These are phyloP conservation scores for Drosophila ficusphila DNA, from an alignment of 1,140 invertebrate species.

Conservation along the genomic window DNA sequence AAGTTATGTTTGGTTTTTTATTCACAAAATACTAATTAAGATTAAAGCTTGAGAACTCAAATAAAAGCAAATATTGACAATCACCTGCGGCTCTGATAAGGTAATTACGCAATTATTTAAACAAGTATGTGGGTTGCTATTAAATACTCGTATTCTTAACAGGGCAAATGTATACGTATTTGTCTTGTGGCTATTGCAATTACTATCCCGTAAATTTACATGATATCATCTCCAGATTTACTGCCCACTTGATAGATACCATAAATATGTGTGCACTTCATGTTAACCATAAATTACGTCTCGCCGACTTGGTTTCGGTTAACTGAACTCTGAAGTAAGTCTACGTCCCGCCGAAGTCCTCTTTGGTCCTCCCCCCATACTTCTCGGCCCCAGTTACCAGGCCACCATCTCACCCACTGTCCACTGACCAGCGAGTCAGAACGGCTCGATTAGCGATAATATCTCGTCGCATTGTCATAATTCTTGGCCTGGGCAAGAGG, in stretches of 20 bases:
- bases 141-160: no score
- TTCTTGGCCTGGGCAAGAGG: slow-evolving; percentile 52
- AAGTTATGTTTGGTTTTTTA: neutral
- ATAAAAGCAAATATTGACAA: neutral
- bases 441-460: slow-evolving; percentile 74
- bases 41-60: neutral
- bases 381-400: no score
- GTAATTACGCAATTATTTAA: neutral
- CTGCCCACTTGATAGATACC: slow-evolving; percentile 25
- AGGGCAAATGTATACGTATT: neutral
- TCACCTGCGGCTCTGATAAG: neutral
- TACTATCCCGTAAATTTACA: slow-evolving; percentile 1
- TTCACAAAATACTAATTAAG: neutral
- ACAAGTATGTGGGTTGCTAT: no score
- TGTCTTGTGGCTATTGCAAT: neutral
- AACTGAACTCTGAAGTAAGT: slow-evolving; percentile 73
- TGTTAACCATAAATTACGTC: slow-evolving; percentile 67
- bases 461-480: slow-evolving; percentile 79
- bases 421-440: slow-evolving; percentile 22
- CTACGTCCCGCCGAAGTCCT: neutral
- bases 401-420: slow-evolving; percentile 10
- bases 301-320: slow-evolving; percentile 58
- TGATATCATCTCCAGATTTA: slow-evolving; percentile 16
- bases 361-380: slow-evolving; percentile 1
- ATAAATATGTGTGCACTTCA: slow-evolving; percentile 55